Conservation (phyloP, 2,797 vertebrate species). For the Danio jaintianensis region DNA sequence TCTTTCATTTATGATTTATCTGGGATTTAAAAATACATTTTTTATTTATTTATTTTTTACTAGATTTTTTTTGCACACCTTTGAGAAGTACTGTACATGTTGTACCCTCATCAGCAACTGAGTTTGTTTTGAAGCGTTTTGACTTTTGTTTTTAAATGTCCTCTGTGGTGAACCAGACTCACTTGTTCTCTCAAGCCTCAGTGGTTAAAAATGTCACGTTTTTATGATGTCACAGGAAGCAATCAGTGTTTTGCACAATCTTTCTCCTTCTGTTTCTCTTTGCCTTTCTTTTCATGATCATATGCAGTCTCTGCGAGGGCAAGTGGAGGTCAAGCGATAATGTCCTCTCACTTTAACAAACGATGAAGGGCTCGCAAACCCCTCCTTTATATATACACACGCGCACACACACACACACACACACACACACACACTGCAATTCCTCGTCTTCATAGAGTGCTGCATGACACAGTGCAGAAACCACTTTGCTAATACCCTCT, state of each 20-base stretch:
- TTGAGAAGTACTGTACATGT: background rate
- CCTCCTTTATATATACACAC: conserved; percentile 51
- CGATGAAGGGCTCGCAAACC: conserved; percentile 85
- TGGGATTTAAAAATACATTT: no score
- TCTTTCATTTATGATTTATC: no score
- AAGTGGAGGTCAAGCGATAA: conserved; percentile 90
- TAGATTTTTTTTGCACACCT: background rate
- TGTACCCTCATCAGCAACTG: conserved; percentile 16
- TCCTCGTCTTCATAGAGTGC: conserved; percentile 26
- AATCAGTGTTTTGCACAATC: conserved; percentile 60
- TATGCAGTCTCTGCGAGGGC: conserved; percentile 83
- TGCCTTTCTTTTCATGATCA: conserved; percentile 50
- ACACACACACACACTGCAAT: conserved; percentile 22
- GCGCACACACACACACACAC: conserved; percentile 39
- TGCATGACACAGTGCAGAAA: conserved; percentile 85
- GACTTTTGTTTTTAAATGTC: conserved; percentile 35
- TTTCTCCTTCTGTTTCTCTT: conserved; percentile 23
- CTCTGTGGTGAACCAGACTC: conserved; percentile 53
- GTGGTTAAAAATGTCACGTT: conserved; percentile 51
- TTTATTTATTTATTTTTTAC: background rate
- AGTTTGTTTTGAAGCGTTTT: conserved; percentile 40
- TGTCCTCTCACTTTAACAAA: conserved; percentile 90
- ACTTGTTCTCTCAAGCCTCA: conserved; percentile 14
- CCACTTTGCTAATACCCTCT: conserved; percentile 54
- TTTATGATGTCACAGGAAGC: conserved; percentile 62